phyloP scores from a whole-genome alignment of 2,888 invertebrate genomes.

The Polyommatus icarus region DNA sequence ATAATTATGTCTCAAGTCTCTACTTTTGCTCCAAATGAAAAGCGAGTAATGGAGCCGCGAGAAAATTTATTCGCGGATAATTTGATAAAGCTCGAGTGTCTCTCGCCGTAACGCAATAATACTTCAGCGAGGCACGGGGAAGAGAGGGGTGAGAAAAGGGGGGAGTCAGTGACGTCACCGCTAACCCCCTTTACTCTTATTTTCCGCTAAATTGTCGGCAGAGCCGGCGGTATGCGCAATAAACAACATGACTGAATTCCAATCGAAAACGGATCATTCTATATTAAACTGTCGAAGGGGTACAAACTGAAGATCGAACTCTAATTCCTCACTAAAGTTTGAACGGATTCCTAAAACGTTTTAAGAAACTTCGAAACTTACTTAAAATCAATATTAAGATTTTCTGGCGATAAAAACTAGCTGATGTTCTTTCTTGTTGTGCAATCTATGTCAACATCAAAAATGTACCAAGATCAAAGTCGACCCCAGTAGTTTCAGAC shows the following conservation, averaged over 20 bases:
- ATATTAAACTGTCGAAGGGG: background rate
- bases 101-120: constrained; percentile 16
- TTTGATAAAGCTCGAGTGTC: constrained; percentile 15
- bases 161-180: background rate
- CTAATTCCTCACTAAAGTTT: background rate
- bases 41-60: background rate
- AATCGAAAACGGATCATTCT: background rate
- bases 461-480: no score
- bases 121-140: background rate
- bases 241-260: constrained; percentile 12
- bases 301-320: background rate
- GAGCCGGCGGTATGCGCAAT: background rate
- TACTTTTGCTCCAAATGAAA: background rate
- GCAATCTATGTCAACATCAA: no score
- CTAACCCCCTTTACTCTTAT: constrained; percentile 2
- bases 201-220: background rate
- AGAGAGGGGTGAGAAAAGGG: background rate
- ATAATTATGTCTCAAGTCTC: background rate
- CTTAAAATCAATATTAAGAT: no score
- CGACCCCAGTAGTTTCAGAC: no score
- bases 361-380: background rate
- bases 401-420: no score
- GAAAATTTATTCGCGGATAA: background rate
- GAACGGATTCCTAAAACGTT: background rate
- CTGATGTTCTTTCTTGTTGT: no score